A percentile compares a stretch with the other conserved stretches of the same genome.
These are phyloP conservation scores for Sogatella furcifera DNA, from an alignment of 1,140 invertebrate species.

Conservation along the genomic window DNA sequence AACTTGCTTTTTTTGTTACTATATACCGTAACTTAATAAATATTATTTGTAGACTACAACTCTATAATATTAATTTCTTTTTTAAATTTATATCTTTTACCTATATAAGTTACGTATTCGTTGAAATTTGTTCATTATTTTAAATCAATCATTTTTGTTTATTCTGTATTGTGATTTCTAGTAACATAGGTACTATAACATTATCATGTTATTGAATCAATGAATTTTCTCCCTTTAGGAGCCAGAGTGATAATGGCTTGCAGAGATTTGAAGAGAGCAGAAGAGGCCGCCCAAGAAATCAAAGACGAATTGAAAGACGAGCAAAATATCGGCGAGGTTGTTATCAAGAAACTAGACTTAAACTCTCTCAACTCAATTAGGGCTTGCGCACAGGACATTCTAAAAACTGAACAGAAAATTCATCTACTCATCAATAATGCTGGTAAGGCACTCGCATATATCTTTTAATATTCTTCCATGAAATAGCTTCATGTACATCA, in stretches of 20 bases:
- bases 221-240: constrained; percentile 14
- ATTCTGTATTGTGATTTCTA: too few relatives aligned
- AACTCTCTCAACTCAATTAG: constrained; percentile 57
- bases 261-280: constrained; percentile 41
- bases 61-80: too few relatives aligned
- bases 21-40: too few relatives aligned
- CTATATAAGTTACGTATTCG: too few relatives aligned
- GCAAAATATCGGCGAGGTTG: constrained; percentile 40
- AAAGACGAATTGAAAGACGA: constrained; percentile 33
- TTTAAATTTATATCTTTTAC: too few relatives aligned
- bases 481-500: background rate
- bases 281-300: constrained; percentile 36
- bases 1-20: too few relatives aligned
- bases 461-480: background rate
- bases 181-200: too few relatives aligned
- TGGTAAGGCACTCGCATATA: constrained; percentile 29
- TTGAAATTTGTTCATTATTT: too few relatives aligned
- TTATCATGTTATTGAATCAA: too few relatives aligned
- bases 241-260: constrained; percentile 55
- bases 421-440: constrained; percentile 75
- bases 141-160: too few relatives aligned
- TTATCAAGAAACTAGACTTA: constrained; percentile 54
- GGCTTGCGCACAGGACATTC: constrained; percentile 51
- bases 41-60: too few relatives aligned
- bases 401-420: constrained; percentile 45